Percentiles rank a stretch among this genome's conserved stretches.
Evolutionary conservation across 2,797 vertebrate species (phyloP).

Genomic region (Choloepus didactylus): DNA sequence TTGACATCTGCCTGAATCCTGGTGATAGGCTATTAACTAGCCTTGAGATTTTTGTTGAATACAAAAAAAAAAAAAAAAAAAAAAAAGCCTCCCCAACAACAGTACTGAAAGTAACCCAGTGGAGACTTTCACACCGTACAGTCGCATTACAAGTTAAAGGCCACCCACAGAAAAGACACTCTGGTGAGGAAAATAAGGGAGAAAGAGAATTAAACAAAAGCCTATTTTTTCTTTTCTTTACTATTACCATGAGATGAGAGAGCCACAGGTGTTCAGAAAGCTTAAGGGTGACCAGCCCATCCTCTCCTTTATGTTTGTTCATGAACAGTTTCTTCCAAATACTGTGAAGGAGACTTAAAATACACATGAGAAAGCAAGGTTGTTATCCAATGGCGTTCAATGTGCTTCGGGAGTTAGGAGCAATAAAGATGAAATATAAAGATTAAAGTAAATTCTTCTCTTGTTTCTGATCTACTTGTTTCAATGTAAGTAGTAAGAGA

Average conservation of each 20-base stretch:
- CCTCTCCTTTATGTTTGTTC: background rate
- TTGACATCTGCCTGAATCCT: conserved; percentile 71
- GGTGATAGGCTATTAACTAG: conserved; percentile 70
- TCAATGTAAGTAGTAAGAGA: background rate
- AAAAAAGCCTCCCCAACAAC: background rate
- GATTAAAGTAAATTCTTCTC: conserved; percentile 47
- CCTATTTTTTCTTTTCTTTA: background rate
- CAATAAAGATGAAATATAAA: conserved; percentile 40
- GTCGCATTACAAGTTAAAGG: background rate
- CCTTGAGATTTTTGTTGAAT: conserved; percentile 55
- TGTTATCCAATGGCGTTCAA: background rate
- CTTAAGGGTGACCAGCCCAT: background rate
- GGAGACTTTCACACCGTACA: background rate
- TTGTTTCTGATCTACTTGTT: background rate
- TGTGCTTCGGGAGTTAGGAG: background rate
- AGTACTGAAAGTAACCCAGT: conserved; percentile 18
- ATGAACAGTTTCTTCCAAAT: conserved; percentile 44
- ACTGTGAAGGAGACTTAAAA: background rate
- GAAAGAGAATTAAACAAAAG: conserved; percentile 19
- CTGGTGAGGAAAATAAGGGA: background rate
- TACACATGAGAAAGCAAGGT: background rate
- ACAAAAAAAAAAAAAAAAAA: background rate
- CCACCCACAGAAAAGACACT: background rate
- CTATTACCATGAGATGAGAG: background rate
- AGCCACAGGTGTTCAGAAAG: background rate